Evolutionary conservation across 2,888 invertebrate species (phyloP).

Genomic region (Acanthococcus lagerstroemiae): DNA sequence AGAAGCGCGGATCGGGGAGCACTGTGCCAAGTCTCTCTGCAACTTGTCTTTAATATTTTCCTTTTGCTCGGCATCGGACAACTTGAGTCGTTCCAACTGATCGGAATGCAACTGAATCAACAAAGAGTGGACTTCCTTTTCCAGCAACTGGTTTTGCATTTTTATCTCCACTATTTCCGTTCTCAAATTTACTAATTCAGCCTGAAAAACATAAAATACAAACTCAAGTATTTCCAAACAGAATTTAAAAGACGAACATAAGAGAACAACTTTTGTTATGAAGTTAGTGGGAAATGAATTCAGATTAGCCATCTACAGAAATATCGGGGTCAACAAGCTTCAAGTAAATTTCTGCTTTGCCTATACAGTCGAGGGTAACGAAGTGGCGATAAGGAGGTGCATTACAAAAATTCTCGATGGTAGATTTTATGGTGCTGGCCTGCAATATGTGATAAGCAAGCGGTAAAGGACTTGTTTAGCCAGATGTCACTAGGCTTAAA

Average conservation of each 20-base stretch:
- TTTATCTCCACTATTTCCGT: conserved; percentile 61
- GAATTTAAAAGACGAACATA: neutral
- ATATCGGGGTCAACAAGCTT: too few species aligned
- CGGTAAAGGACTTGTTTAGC: too few species aligned
- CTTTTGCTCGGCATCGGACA: conserved; percentile 37
- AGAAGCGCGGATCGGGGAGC: conserved; percentile 42
- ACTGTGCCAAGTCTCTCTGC: conserved; percentile 42
- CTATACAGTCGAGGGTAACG: too few species aligned
- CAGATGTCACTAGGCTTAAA: too few species aligned
- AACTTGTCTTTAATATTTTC: conserved; percentile 37
- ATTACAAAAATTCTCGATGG: too few species aligned
- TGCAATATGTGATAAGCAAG: too few species aligned
- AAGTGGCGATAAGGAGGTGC: too few species aligned
- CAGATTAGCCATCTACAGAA: too few species aligned
- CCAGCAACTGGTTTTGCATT: conserved; percentile 50
- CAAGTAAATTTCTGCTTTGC: too few species aligned
- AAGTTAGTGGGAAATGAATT: too few species aligned
- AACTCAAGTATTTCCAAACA: neutral
- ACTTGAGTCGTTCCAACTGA: conserved; percentile 47
- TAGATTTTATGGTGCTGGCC: too few species aligned
- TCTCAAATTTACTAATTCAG: conserved; percentile 64
- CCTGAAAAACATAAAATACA: conserved; percentile 44
- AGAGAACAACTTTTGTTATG: too few species aligned
- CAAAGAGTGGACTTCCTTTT: conserved; percentile 53
- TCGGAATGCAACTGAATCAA: conserved; percentile 52